Evolutionary conservation across 2,797 vertebrate genomes (phyloP).

Genomic region (Pseudochaenichthys georgianus): DNA sequence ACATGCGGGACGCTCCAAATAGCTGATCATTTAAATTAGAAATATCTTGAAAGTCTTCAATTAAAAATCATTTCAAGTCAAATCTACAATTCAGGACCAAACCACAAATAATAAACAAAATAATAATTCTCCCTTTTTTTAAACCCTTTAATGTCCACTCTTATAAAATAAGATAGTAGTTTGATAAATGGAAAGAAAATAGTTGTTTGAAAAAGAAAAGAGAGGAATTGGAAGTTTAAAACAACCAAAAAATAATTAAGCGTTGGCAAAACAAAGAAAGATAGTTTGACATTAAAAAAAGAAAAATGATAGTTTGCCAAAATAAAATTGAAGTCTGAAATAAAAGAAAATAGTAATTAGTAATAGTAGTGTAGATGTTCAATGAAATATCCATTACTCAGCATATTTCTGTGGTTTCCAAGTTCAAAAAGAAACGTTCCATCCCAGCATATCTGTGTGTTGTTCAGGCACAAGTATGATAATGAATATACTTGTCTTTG

Average conservation of each 20-base stretch:
- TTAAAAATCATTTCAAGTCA: slow-evolving; percentile 5
- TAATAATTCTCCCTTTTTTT: not conserved
- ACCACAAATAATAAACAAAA: slow-evolving; percentile 40
- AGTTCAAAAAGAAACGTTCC: not conserved
- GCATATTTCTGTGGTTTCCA: slow-evolving; percentile 6
- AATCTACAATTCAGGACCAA: slow-evolving; percentile 45
- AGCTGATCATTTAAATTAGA: not conserved
- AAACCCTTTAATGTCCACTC: not conserved
- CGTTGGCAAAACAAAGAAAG: not conserved
- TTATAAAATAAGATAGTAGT: not conserved
- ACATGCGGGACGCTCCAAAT: slow-evolving; percentile 36
- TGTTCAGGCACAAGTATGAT: not conserved
- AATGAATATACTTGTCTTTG: slow-evolving; percentile 20
- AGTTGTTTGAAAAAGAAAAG: not conserved
- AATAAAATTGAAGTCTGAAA: not conserved
- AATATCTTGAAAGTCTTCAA: not conserved
- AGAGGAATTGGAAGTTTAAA: not conserved
- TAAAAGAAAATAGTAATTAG: not conserved
- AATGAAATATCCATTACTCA: not conserved
- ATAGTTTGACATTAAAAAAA: not conserved
- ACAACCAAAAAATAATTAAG: not conserved
- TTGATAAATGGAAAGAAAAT: not conserved
- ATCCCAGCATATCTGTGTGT: not conserved
- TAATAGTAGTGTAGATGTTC: not conserved
- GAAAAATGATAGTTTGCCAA: not conserved